Base-by-base conservation (phyloP, 1,140 invertebrate species). In the Acromyrmex charruanus region DNA sequence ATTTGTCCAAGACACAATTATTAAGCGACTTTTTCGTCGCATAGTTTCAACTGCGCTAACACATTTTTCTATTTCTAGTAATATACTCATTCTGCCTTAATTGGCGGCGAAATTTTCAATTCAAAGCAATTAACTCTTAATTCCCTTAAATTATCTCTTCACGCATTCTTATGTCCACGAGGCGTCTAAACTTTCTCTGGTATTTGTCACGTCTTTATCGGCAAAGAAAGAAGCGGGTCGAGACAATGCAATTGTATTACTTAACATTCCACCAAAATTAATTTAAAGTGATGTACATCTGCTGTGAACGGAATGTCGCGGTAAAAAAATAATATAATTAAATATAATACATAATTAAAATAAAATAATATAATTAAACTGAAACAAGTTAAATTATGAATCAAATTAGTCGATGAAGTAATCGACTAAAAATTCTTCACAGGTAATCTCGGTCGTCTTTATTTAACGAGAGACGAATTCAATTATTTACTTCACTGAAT, bases 71-170 rank as follows among this genome's bases (percentile, higher is more conserved):
- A 51, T 63, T 74, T 84, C 18, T 25, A n/a, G 35, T 35, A 61
- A 72, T 75, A n/a, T 14, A 39, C 44, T 84, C 18, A 25, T 74
- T 74, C 12, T 12, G 18, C 7, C 35, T 59, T 18, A 85, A 66
- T 74, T 61, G 59, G 59, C 66, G 71, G 80, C 49, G 69, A 66
- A 74, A 75, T 87, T 85, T 72, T 85, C 68, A 84, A 84, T 84
- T 87, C 39, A 71, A 87, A 49, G 51, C 55, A 74, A 81, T 87
- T 65, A 74, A 74, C 35, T 39, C 21, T 55, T 65, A 82, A 82
- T 82, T 72, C 61, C 21, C n/a, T 53, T 65, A 63, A 87, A 87
- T 87, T 72, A 68, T 84, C 44, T 74, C 58, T n/a, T 87, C 55
- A 72, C 66, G 85, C 79, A 72, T 82, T 87, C 80, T 85, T 63